Evolutionary conservation across 2,113 vertebrate genomes (phyloP).

Genomic region (Ceyx margarethae): DNA sequence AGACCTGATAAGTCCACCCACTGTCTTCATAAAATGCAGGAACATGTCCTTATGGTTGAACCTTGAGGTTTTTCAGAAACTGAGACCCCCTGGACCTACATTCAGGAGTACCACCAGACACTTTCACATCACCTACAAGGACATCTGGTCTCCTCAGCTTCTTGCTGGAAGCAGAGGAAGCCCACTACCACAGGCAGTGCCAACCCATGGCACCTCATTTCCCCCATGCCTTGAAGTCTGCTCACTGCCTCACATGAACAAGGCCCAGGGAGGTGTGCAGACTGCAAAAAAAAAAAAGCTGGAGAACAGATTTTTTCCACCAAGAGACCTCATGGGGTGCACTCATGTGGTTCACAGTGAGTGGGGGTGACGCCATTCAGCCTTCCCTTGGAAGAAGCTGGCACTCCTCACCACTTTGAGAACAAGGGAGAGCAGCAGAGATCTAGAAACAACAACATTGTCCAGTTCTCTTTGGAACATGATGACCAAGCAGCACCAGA

Average conservation of each 20-base stretch:
- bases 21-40: neutral
- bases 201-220: accelerated
- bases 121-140: neutral
- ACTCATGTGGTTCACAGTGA: accelerated
- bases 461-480: neutral
- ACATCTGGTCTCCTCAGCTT: neutral
- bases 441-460: neutral
- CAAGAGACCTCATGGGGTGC: neutral
- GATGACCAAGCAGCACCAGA: neutral
- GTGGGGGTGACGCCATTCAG: neutral
- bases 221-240: neutral
- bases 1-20: neutral
- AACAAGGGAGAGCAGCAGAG: accelerated
- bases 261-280: neutral
- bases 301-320: neutral
- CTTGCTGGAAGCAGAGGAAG: neutral
- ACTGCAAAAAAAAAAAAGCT: neutral
- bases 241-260: accelerated
- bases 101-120: neutral
- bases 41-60: neutral
- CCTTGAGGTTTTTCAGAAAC: neutral
- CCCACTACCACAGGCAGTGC: too few relatives aligned
- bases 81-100: neutral
- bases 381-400: neutral
- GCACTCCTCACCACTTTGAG: accelerated